Conservation (phyloP, 2,797 vertebrate species). For the Hemitrygon akajei region DNA sequence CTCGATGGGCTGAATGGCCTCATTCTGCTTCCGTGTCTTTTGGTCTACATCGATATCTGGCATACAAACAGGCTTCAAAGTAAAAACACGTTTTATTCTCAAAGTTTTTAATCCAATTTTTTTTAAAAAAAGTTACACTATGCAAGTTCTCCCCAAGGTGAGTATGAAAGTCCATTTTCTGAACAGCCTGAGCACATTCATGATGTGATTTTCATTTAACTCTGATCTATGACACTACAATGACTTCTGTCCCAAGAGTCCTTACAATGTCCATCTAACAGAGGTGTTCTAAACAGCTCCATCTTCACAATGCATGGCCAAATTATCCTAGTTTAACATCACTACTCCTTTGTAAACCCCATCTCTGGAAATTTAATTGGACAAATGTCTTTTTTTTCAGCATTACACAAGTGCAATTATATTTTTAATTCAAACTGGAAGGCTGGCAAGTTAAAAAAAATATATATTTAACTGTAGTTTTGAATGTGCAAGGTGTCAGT, state of each 20-base stretch:
- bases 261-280: not conserved
- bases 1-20: no score
- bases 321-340: not conserved
- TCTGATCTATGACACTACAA: not conserved
- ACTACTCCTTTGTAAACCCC: not conserved
- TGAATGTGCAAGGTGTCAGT: no score
- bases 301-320: not conserved
- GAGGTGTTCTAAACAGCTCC: not conserved
- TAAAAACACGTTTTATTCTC: not conserved
- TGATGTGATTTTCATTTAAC: not conserved
- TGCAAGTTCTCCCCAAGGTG: not conserved
- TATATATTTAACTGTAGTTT: no score
- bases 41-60: not conserved
- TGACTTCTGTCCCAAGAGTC: not conserved
- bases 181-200: not conserved
- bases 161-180: not conserved
- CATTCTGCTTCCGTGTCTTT: no score
- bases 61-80: not conserved
- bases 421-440: no score
- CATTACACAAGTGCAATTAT: no score
- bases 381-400: no score
- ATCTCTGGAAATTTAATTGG: not conserved
- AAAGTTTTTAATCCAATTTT: not conserved
- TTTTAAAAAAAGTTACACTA: not conserved
- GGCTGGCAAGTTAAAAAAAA: no score